Base-by-base conservation (phyloP, 2,888 invertebrate species). In the Heteropelma amictum region DNA sequence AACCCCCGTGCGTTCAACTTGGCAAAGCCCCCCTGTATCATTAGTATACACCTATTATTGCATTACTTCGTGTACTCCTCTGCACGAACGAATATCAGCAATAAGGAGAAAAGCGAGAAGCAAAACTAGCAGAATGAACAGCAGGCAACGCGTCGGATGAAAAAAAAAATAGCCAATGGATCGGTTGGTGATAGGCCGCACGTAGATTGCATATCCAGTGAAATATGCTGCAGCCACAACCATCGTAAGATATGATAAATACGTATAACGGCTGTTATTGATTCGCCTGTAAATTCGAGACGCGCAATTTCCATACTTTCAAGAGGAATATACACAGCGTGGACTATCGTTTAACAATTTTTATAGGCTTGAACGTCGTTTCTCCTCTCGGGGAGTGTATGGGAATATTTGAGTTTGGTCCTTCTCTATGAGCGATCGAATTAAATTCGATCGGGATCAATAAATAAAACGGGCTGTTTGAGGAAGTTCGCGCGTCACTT, bases 1-100 rank as follows among this genome's bases (percentile, higher is more conserved):
- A 76, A 77, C 75, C 77, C 79, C 73, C 81, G 77, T 69, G 69
- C 69, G 69, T 73, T 69, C 78, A 75, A 74, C 72, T 80, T 81
- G 76, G 78, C 51, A 47, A 45, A 40, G 40, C 40, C 58, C 67
- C 79, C 82, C 87, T 82, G 87, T 88, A 88, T 89, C 89, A 89
- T 89, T 89, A 89, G 88, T 88, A 88, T 87, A 88, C 87, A 86
- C 87, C 88, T 87, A 89, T 88, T 88, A 89, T 88, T 88, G 89
- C 87, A 86, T 87, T 87, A 87, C 85, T 85, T 80, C 85, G 83
- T 82, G 84, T 71, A 64, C 72, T 71, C 70, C 65, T 61, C 69
- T 70, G 68, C 67, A 70, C 73, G 70, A 56, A 61, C 42, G 71
- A 65, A 49, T 54, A 72, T 64, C 76, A 54, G 71, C 68, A 12